Evolutionary conservation across 2,888 invertebrate genomes (phyloP).

Genomic region (Tetragonula carbonaria): DNA sequence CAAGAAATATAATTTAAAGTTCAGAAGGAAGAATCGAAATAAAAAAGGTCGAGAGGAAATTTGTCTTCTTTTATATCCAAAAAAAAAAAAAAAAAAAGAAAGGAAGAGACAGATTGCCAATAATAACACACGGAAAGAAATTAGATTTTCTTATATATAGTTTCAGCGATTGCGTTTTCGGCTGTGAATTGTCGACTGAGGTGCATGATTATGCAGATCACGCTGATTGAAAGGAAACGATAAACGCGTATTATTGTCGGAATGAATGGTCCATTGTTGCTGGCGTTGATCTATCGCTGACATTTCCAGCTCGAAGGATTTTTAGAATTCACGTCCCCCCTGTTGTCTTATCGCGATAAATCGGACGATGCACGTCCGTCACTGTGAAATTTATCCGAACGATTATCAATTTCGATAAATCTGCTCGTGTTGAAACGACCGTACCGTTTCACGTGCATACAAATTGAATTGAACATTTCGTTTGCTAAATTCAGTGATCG

Average conservation of each 20-base stretch:
- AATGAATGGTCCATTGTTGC: slow-evolving; percentile 26
- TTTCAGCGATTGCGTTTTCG: background rate
- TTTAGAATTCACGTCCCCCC: background rate
- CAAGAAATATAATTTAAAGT: background rate
- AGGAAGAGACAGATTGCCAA: background rate
- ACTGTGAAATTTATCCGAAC: background rate
- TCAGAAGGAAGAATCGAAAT: background rate
- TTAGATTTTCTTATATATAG: background rate
- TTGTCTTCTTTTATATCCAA: background rate
- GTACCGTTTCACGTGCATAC: background rate
- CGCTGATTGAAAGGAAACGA: slow-evolving; percentile 25
- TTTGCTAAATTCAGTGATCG: background rate
- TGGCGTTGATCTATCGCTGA: slow-evolving; percentile 17
- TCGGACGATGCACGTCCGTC: background rate
- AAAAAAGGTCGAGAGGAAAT: background rate
- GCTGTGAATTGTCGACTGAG: too few relatives aligned
- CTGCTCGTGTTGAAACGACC: background rate
- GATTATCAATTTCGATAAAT: too few relatives aligned
- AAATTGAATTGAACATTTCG: background rate
- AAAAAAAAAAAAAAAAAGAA: background rate
- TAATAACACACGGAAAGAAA: background rate
- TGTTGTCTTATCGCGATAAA: slow-evolving; percentile 1
- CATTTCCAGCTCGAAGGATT: slow-evolving; percentile 22
- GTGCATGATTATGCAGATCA: slow-evolving; percentile 15
- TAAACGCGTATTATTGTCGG: slow-evolving; percentile 12